These are phyloP conservation scores for Hemistola chrysoprasaria DNA, from an alignment of 2,888 invertebrate species.

Conservation along the genomic window DNA sequence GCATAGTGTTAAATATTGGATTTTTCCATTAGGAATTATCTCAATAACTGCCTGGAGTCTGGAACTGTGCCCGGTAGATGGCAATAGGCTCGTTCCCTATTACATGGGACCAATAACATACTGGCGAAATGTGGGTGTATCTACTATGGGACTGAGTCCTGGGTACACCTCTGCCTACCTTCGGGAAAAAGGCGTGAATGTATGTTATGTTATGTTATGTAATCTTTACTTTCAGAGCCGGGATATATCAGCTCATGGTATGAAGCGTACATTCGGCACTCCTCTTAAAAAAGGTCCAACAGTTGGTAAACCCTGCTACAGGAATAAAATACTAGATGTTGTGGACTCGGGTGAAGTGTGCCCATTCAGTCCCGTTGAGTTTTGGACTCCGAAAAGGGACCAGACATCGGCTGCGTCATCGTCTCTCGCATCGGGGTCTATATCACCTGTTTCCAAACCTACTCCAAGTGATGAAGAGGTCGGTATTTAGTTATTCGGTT, in stretches of 20 bases:
- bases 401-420: slow-evolving; percentile 51
- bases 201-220: neutral
- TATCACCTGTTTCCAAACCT: slow-evolving; percentile 63
- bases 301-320: slow-evolving; percentile 49
- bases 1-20: too few species aligned
- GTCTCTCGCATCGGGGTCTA: slow-evolving; percentile 57
- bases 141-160: too few species aligned
- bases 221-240: slow-evolving; percentile 45
- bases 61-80: too few species aligned
- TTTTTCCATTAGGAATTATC: too few species aligned
- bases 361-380: slow-evolving; percentile 64
- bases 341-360: slow-evolving; percentile 67
- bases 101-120: too few species aligned
- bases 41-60: too few species aligned
- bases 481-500: slow-evolving; percentile 7
- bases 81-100: too few species aligned
- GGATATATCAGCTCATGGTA: slow-evolving; percentile 56
- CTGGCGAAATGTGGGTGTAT: too few species aligned
- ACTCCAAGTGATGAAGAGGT: slow-evolving; percentile 72
- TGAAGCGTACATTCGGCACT: slow-evolving; percentile 72
- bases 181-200: too few species aligned
- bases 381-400: slow-evolving; percentile 55
- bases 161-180: too few species aligned
- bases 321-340: slow-evolving; percentile 67
- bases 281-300: slow-evolving; percentile 49